Base-by-base conservation (phyloP, 2,113 vertebrate genomes). In the Mola mola region DNA sequence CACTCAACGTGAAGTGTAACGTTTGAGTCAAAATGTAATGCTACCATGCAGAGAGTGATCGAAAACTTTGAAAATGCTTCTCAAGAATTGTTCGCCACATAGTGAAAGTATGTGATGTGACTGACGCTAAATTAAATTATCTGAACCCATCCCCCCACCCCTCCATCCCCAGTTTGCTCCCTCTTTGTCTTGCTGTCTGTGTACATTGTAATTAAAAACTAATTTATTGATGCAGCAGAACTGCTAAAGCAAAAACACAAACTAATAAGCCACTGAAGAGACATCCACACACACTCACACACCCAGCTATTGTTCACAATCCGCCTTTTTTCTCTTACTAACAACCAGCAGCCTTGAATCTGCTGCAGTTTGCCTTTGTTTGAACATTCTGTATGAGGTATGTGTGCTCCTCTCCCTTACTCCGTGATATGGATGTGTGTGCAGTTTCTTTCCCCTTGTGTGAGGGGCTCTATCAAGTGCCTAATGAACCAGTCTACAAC, bases 191-290 rank as follows among this genome's bases (percentile, higher is more conserved):
- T 13, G 46, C 67, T 78, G 46, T 64, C 46, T 85, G 66, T 81
- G 90, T 89, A 80, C 41, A 79, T 80, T 81, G 78, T 94, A 94
- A 96, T 96, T 96, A 96, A 93, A 94, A 93, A 85, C 58, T 93
- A 89, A 94, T 95, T 95, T 94, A 96, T 95, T 95, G 90, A 96
- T 94, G 88, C 88, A 92, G 85, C 87, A 80, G 63, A 89, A 50
- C 77, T 87, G 87, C 92, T 93, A 92, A 88, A 86, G 81, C 80
- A 82, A 89, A 36, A 89, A 44, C 11, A 70, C 75, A 81, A 87
- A 78, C 67, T 79, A 85, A 92, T 93, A 70, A n/a, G n/a, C n/a
- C n/a, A n/a, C n/a, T n/a, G n/a, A n/a, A n/a, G n/a, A n/a, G n/a
- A n/a, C n/a, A n/a, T n/a, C n/a, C n/a, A n/a, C n/a, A n/a, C n/a